Evolutionary conservation across 2,888 invertebrate species (phyloP), one percentile per base, ranked within the genome.

Genomic region (Drosophila nr. perissopoda): DNA sequence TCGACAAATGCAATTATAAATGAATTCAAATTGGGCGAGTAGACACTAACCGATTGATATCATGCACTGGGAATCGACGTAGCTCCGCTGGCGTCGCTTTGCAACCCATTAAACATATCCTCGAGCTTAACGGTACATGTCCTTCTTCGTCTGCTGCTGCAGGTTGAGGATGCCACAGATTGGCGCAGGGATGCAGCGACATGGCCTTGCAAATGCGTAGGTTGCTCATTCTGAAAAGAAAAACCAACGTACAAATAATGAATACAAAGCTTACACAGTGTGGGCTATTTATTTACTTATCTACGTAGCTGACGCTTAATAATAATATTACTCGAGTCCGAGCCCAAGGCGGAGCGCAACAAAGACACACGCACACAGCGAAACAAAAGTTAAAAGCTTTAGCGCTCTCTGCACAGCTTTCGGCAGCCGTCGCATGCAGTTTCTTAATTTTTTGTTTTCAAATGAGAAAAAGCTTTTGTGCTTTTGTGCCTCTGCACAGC

Each of bases 31-130:
- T 76, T 75, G 56, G 34, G 33, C 29, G 25, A 42, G 29, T 34
- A 10, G 21, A 46, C 54, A 72, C 91, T 84, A 51, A 91, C 91
- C 91, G 89, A 63, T 76, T 74, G 16, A 54, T 54, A 78, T 91
- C 92, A 53, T 92, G 86, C 8, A 91, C 78, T 60, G 91, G 91
- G 68, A 91, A 92, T 5, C 91, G 91, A 40, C 91, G 90, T 69
- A 91, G 71, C 54, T 90, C 91, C 42, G 76, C 57, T 38, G 84
- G 75, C 56, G 68, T 83, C 33, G 73, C 89, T 42, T 56, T 68
- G 61, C 91, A 91, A 38, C 91, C 92, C 79, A 89, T 89, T 33
- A 91, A 75, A 61, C 91, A 91, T 7, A 77, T 82, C 68, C 91
- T 82, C 29, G 59, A 58, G 21, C 21, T 49, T 7, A 29, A 11